These are phyloP conservation scores for Drosophila persimilis DNA, from an alignment of 1,140 invertebrate species.

Conservation along the genomic window DNA sequence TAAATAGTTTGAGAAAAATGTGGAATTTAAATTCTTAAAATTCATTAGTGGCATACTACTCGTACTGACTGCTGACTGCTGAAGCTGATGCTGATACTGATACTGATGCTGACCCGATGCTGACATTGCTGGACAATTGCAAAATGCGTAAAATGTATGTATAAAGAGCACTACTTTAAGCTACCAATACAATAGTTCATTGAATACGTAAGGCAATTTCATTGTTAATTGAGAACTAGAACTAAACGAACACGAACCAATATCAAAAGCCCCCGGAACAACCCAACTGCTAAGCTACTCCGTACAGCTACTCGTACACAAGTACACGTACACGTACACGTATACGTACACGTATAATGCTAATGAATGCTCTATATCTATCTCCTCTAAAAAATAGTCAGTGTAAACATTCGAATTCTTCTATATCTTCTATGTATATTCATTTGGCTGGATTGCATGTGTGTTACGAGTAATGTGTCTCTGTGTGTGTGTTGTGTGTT, in stretches of 20 bases:
- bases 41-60: conserved; percentile 15
- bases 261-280: conserved; percentile 39
- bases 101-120: conserved; percentile 30
- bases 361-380: conserved; percentile 10
- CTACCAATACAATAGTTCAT: conserved; percentile 76
- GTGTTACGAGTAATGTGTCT: not conserved
- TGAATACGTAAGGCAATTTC: conserved; percentile 73
- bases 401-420: conserved; percentile 20
- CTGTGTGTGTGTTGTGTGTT: not conserved
- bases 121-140: conserved; percentile 43
- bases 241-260: conserved; percentile 16
- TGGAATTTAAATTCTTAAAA: conserved; percentile 46
- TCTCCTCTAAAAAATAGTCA: conserved; percentile 32
- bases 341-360: not conserved
- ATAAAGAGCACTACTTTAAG: conserved; percentile 56
- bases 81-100: conserved; percentile 7
- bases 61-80: conserved; percentile 25
- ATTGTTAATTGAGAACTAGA: conserved; percentile 46
- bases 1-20: conserved; percentile 56
- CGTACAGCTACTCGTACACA: not conserved
- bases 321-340: no score
- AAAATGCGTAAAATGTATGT: conserved; percentile 60
- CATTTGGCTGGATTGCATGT: conserved; percentile 41
- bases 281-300: conserved; percentile 43
- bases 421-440: conserved; percentile 22